Conservation (phyloP, 2,888 invertebrate genomes). For the Cosmia trapezina region DNA sequence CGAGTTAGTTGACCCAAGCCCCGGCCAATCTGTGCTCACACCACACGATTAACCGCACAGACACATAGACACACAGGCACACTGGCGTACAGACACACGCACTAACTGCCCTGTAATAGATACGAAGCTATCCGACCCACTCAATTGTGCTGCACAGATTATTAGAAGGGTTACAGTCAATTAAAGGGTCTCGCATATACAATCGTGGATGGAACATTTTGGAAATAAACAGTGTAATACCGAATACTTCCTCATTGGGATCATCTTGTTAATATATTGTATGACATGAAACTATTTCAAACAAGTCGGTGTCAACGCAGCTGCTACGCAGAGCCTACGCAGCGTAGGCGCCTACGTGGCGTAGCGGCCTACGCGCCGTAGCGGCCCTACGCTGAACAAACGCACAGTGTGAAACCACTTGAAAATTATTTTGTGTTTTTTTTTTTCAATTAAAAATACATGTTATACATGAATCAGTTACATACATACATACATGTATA, state of each 20-base stretch:
- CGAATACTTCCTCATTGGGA: background rate
- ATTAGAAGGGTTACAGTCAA: slow-evolving; percentile 47
- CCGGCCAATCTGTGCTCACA: slow-evolving; percentile 77
- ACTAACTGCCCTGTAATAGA: slow-evolving; percentile 61
- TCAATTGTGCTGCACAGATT: slow-evolving; percentile 54
- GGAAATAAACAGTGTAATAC: background rate
- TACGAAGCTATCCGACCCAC: slow-evolving; percentile 47
- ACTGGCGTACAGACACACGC: slow-evolving; percentile 57
- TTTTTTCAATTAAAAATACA: too few relatives aligned
- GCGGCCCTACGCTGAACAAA: background rate
- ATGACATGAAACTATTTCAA: background rate
- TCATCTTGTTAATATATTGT: background rate
- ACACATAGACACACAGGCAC: slow-evolving; percentile 47
- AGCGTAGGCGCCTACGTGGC: background rate
- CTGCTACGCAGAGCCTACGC: slow-evolving; percentile 9
- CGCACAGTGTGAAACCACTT: background rate
- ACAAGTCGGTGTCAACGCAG: slow-evolving; percentile 1
- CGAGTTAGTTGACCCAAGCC: slow-evolving; percentile 88
- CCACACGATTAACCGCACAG: slow-evolving; percentile 75
- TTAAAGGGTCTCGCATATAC: slow-evolving; percentile 21
- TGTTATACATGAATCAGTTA: background rate
- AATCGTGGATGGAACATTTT: background rate
- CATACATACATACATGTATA: too few relatives aligned
- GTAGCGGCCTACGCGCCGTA: background rate
- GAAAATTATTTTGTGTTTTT: too few relatives aligned